Evolutionary conservation across 2,888 invertebrate species (phyloP), one percentile per base, ranked within the genome.

Genomic region (Melolontha melolontha): DNA sequence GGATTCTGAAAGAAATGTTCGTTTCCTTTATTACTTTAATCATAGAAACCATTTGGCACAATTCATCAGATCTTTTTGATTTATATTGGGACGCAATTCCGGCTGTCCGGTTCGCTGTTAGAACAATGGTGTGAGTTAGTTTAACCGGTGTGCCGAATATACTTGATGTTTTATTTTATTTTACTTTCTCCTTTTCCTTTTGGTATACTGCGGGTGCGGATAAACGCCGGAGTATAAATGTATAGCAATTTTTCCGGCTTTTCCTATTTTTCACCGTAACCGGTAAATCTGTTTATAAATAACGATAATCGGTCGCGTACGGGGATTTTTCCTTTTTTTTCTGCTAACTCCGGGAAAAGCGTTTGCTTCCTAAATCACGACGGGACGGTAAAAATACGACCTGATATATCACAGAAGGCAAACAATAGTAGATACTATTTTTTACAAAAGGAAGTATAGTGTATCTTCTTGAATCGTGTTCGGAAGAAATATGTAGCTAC

Each of bases 11-110:
- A 79, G 77, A 78, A 77, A 78, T 77, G 78, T 78, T 79, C 79
- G 80, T 79, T 69, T 81, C 77, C 79, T 78, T 83, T 82, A 83
- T 83, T 83, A 81, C 83, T 82, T 82, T 83, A 83, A 83, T 83
- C 83, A 83, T 82, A 80, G 80, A 79, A 80, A 78, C 81, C 83
- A 83, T 83, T 83, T 83, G 81, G 81, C 78, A 79, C 82, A 79
- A 83, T 82, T 82, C 80, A 81, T 83, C 82, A 81, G 78, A 73
- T 73, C 74, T 75, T 74, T 76, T 75, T 80, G 82, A 82, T 81
- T 81, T 82, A 81, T 81, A 70, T 75, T 17, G 34, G 59, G 39
- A 39, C 70, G 57, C 69, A 57, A 64, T 59, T 65, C 66, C 49
- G 59, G 47, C 47, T 47, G 49, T 62, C 59, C 47, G 17, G 59